Percentiles rank a stretch among this genome's conserved stretches.
Evolutionary conservation across 2,113 vertebrate species (phyloP).

Genomic region (Taurulus bubalis): DNA sequence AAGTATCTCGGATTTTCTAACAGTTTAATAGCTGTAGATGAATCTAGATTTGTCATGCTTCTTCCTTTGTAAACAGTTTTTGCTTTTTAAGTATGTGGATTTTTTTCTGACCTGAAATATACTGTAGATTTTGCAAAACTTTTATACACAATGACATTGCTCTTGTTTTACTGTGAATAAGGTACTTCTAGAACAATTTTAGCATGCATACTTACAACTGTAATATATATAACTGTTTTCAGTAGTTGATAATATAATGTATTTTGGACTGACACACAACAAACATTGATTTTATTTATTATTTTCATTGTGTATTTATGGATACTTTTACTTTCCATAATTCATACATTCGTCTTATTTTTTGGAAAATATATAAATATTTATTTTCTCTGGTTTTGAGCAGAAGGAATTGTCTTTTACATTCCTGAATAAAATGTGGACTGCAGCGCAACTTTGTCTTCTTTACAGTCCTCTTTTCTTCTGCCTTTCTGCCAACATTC

Average conservation of each 20-base stretch:
- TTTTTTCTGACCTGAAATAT: conserved; percentile 75
- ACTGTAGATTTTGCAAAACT: conserved; percentile 82
- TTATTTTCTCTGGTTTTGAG: conserved; percentile 74
- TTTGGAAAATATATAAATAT: conserved; percentile 65
- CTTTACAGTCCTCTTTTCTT: neutral
- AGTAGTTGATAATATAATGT: conserved; percentile 55
- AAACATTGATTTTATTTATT: conserved; percentile 79
- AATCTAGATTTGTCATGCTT: conserved; percentile 63
- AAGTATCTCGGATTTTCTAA: conserved; percentile 54
- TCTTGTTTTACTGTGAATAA: conserved; percentile 86
- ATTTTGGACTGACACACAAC: conserved; percentile 68
- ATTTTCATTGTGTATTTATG: conserved; percentile 80
- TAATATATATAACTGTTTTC: conserved; percentile 72
- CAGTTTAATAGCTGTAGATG: conserved; percentile 54
- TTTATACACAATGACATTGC: conserved; percentile 79
- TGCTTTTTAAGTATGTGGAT: conserved; percentile 68
- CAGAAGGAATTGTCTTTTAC: conserved; percentile 83
- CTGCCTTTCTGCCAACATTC: conserved; percentile 11
- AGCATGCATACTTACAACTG: conserved; percentile 79
- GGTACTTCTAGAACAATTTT: conserved; percentile 80
- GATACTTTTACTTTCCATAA: conserved; percentile 67
- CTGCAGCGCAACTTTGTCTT: conserved; percentile 47
- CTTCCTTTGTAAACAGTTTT: conserved; percentile 73
- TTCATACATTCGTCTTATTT: conserved; percentile 70
- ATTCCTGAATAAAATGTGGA: conserved; percentile 85